Evolutionary conservation across 2,113 vertebrate species (phyloP), one percentile per base, ranked within the genome.

Genomic region (Pelusios castaneus): DNA sequence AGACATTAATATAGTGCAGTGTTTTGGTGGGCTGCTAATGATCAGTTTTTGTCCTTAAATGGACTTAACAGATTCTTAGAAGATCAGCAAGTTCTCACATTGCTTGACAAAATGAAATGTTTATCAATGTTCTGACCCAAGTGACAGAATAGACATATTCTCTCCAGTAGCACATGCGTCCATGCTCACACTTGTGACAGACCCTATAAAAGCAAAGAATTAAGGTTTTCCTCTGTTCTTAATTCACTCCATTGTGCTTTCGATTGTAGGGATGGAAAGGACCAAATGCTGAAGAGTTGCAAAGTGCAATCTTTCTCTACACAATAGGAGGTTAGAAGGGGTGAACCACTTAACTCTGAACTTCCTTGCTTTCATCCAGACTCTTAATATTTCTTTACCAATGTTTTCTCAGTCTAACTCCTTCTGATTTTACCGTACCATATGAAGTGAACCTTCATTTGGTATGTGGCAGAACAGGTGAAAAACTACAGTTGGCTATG

Each of bases 311-410:
- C 87, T 93, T 89, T 96, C 85, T 38, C 93, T 76, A 90, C 92
- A 97, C 95, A 97, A 94, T 95, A 82, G 89, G n/a, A 86, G 95
- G 89, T 88, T 92, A 95, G 94, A 97, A 95, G 93, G 97, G 88
- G 80, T 0, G 0, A 94, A 56, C 80, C 94, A 93, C 91, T 96
- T 96, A 91, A 87, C 94, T 94, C 89, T 89, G 93, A 93, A 95
- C 83, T 91, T 85, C 47, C 47, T 94, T 88, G 56, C 90, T 97
- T 96, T 96, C 76, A 82, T 88, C 67, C 85, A 92, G 91, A 85
- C 82, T 60, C 89, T 56, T 43, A 43, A 73, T 67, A 84, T 70
- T 87, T 89, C 89, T 91, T 94, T 91, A 95, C 88, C 88, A 95
- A 89, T 79, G 43, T 38, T 96, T 95, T 88, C 89, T 75, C 78